These are phyloP conservation scores for mouse (Mus musculus) DNA, from an alignment of 2,113 vertebrate species.

Conservation along the genomic window GRCm39 chr9:43782501-43783000, in stretches of 20 bases:
- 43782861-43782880: conserved; percentile 14
- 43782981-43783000: background rate
- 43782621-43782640: background rate
- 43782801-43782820: conserved; percentile 50
- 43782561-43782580: background rate
- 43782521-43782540: background rate
- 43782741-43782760: conserved; percentile 45
- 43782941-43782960: background rate
- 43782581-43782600: background rate
- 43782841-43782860: conserved; percentile 20
- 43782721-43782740: conserved; percentile 53
- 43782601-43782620: background rate
- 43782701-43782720: conserved; percentile 25
- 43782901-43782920: background rate
- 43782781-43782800: background rate
- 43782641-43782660: background rate
- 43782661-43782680: background rate
- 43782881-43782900: background rate
- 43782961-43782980: background rate
- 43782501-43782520: background rate
- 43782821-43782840: conserved; percentile 36
- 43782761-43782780: conserved; percentile 50
- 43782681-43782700: conserved; percentile 42
- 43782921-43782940: background rate
- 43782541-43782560: background rate